phyloP scores from a whole-genome alignment of 2,888 invertebrate species.

The Drosophila tripunctata region DNA sequence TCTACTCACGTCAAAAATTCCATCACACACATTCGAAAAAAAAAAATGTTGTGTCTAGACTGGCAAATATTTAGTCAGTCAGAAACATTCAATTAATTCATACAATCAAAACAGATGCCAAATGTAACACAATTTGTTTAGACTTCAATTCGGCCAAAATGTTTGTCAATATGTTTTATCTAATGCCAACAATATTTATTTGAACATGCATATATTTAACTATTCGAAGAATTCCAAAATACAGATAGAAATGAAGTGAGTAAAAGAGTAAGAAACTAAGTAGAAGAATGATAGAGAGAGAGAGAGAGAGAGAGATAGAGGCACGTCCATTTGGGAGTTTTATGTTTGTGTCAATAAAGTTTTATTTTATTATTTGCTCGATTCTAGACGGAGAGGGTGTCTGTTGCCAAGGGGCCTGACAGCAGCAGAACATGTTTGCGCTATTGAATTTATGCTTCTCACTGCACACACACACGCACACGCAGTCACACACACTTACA shows the following conservation, averaged over 20 bases:
- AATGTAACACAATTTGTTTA: slow-evolving; percentile 64
- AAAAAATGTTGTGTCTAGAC: too few species aligned
- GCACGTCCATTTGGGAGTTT: slow-evolving; percentile 65
- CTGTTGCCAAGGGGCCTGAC: slow-evolving; percentile 37
- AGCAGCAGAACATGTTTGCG: slow-evolving; percentile 58
- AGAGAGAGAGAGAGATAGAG: background rate
- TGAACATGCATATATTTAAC: slow-evolving; percentile 68
- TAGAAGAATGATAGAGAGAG: background rate
- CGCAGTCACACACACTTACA: slow-evolving; percentile 15
- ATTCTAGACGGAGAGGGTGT: slow-evolving; percentile 3
- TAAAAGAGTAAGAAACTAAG: background rate
- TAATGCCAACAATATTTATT: slow-evolving; percentile 73
- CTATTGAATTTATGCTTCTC: slow-evolving; percentile 69
- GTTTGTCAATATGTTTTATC: slow-evolving; percentile 78
- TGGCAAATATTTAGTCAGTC: too few species aligned
- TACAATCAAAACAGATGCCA: slow-evolving; percentile 16
- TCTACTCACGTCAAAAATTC: too few species aligned
- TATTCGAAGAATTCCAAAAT: slow-evolving; percentile 2
- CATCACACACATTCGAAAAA: too few species aligned
- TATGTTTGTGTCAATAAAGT: slow-evolving; percentile 76
- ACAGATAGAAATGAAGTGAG: background rate
- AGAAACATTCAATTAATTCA: too few species aligned
- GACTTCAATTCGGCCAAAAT: slow-evolving; percentile 69
- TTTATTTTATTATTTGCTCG: slow-evolving; percentile 74
- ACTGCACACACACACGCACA: slow-evolving; percentile 24